Evolutionary conservation across 2,113 vertebrate species (phyloP).

Genomic region (Naja naja): DNA sequence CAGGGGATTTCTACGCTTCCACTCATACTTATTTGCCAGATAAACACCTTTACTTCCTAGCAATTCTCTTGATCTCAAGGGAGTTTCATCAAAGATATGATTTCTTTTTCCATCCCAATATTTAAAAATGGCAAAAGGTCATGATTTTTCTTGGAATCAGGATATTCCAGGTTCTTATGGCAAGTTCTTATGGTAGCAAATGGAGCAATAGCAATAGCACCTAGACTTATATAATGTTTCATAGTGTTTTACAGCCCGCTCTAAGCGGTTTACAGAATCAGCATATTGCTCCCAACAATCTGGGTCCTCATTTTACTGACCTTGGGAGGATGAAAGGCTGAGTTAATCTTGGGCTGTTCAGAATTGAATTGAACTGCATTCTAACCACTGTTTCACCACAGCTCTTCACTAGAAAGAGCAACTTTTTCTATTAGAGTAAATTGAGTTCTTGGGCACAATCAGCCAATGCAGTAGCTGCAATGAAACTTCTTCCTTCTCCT

Average conservation of each 20-base stretch:
- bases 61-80: background rate
- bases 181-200: background rate
- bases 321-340: background rate
- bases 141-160: background rate
- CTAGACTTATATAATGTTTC: background rate
- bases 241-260: background rate
- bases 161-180: background rate
- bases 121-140: background rate
- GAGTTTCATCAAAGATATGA: background rate
- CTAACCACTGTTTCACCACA: background rate
- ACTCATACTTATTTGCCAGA: background rate
- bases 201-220: background rate
- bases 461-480: background rate
- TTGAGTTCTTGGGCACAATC: background rate
- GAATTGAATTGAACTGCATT: background rate
- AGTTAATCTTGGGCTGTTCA: background rate
- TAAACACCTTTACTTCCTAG: background rate
- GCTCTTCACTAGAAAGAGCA: background rate
- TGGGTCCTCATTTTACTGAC: background rate
- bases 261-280: background rate
- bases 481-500: background rate
- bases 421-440: background rate
- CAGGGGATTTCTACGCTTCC: background rate
- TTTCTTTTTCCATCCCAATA: background rate
- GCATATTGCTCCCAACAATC: background rate